Evolutionary conservation across 1,140 invertebrate genomes (phyloP).

Genomic region (Drosophila ficusphila): DNA sequence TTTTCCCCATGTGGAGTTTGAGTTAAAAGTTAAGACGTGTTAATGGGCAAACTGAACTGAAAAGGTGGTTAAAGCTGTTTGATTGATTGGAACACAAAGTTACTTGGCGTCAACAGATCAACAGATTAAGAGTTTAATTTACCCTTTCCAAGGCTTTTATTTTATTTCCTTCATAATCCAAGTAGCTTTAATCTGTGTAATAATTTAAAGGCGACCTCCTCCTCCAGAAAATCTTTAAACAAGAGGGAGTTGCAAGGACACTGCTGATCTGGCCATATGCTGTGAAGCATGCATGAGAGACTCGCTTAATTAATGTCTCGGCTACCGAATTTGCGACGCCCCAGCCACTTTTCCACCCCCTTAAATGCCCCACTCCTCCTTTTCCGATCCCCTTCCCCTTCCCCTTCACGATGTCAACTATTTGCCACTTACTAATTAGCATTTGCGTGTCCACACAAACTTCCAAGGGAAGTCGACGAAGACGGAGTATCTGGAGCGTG

Average conservation of each 20-base stretch:
- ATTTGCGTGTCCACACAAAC: conserved; percentile 58
- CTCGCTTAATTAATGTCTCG: conserved; percentile 47
- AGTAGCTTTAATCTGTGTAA: not conserved
- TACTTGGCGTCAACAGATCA: not conserved
- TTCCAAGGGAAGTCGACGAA: conserved; percentile 27
- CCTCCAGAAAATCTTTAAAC: not conserved
- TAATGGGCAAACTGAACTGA: not conserved
- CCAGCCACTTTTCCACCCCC: not conserved
- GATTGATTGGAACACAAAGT: not conserved
- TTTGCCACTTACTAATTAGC: conserved; percentile 60
- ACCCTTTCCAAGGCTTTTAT: too few relatives aligned
- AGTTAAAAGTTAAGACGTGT: conserved; percentile 28
- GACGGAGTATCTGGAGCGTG: conserved; percentile 15
- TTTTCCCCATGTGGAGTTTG: not conserved
- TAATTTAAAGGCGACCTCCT: too few relatives aligned
- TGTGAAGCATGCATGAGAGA: conserved; percentile 43
- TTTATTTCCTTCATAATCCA: too few relatives aligned
- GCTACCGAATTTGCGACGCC: conserved; percentile 24
- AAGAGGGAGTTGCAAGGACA: conserved; percentile 7
- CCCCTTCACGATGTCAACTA: conserved; percentile 36
- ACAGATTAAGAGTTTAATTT: not conserved
- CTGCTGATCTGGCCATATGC: conserved; percentile 8
- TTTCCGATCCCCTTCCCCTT: not conserved
- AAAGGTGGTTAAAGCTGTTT: not conserved
- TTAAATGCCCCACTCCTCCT: not conserved